Evolutionary conservation across 2,797 vertebrate species (phyloP), one percentile per base, ranked within the genome.

Genomic region (Coluber constrictor): DNA sequence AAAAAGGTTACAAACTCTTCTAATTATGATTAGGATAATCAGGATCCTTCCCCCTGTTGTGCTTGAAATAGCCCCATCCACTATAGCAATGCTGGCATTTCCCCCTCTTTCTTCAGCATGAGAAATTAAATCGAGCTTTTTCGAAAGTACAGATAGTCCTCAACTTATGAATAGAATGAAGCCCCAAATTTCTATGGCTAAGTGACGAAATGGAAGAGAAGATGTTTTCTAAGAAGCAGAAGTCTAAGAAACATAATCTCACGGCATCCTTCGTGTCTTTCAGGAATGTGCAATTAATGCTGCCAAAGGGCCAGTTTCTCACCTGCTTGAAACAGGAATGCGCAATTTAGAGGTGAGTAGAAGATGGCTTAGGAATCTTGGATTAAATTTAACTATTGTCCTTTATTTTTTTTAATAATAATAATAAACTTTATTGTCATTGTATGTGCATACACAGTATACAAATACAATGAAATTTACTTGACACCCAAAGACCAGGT

Each of bases 281-380:
- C 91, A 97, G 96, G 97, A 97, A 79, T 95, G 88, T 87, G 96
- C 96, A 5, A 91, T 97, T 2, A 94, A 96, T 2, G 95, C 96
- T 0, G 94, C 95, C 92, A 97, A 97, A 95, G 95, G 96, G 43
- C 94, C 96, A 2, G 60, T 94, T 87, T 47, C 7, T 0, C 94
- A 92, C 70, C 66, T 37, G 0, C 0, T 97, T 94, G 95, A 95
- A 90, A 93, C 7, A 0, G 89, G 89, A 55, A 90, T 6, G 0
- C 2, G 61, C 93, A 97, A 97, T 87, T 93, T 95, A 18, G 57
- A 96, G 95, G 96, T 97, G 57, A 95, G 96, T 66, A 79, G 32
- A n/a, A 83, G 79, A 25, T 0, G 0, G 43, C 23, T 83, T 83
- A 7, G 55, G 56, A 43, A 25, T 5, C 10, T 18, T 11, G 23